Evolutionary conservation across 2,888 invertebrate genomes (phyloP), one percentile per base, ranked within the genome.

Genomic region (Perithous albicinctus): DNA sequence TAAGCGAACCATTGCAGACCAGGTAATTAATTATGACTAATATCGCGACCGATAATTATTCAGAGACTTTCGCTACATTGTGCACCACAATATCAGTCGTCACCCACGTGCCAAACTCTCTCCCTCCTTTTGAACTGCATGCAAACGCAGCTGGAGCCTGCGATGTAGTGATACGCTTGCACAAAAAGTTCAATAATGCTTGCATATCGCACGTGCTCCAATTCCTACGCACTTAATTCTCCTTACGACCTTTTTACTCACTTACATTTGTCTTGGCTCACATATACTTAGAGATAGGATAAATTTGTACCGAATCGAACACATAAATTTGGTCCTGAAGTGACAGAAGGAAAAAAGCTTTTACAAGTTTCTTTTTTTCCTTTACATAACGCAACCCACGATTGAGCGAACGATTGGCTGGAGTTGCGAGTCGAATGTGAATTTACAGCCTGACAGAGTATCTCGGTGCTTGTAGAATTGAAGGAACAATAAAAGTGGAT

Each of bases 1-100:
- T 38, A 54, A 20, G 2, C 26, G 2, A 7, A 23, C 8, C 43
- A n/a, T 64, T 7, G 29, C 66, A n/a, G 15, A 15, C 75, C 51
- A 63, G 70, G 76, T 84, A 83, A 77, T 87, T 86, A 88, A 88
- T 88, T 87, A 84, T 75, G 85, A 88, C 86, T 86, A 86, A 88
- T 83, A 84, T 83, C 78, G 80, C 61, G 74, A 79, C 72, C 85
- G 84, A 85, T 86, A 86, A 87, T 86, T 26, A 18, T 66, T 48
- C 26, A 23, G 38, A 18, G 26, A 69, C 69, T 15, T 41, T 4
- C 15, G 35, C 51, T 8, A 46, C 18, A 66, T 46, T 15, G 23
- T 20, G 6, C 8, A n/a, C 12, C 10, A n/a, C n/a, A 38, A 38
- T 69, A 38, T 41, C 1, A 20, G 4, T 61, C 10, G 23, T 54